A percentile compares a stretch with the other conserved stretches of the same genome.
phyloP scores from a whole-genome alignment of 2,113 vertebrate genomes.

The Pogona vitticeps region DNA sequence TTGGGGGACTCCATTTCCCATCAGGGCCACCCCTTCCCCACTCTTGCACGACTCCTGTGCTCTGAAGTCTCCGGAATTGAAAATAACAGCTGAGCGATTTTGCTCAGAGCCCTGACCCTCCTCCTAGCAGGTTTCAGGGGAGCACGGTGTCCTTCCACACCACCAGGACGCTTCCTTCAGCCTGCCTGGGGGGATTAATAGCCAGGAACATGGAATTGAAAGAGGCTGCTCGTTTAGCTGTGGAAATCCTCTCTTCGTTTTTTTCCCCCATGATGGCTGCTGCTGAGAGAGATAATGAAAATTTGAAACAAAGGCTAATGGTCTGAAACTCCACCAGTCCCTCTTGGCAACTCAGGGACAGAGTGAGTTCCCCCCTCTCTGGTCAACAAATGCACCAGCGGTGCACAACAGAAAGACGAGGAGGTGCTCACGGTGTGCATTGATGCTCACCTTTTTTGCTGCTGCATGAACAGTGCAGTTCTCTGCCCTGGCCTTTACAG shows the following conservation, averaged over 20 bases:
- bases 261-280: not conserved
- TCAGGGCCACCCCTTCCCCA: too few species aligned
- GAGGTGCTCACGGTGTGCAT: too few species aligned
- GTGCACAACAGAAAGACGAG: not conserved
- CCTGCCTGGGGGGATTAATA: not conserved
- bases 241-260: too few species aligned
- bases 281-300: slow-evolving; percentile 1
- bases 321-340: not conserved
- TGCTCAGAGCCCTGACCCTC: too few species aligned
- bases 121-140: too few species aligned
- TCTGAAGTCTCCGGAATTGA: too few species aligned
- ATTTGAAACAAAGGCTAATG: slow-evolving; percentile 5
- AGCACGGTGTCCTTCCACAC: not conserved
- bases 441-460: not conserved
- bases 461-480: not conserved
- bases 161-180: not conserved
- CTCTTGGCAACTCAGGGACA: not conserved
- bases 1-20: too few species aligned
- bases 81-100: too few species aligned
- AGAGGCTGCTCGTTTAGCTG: not conserved
- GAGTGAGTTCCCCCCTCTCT: not conserved
- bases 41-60: too few species aligned
- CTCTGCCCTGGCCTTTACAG: not conserved
- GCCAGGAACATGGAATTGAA: not conserved
- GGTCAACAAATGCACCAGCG: too few species aligned